Conservation (phyloP, 2,888 invertebrate genomes). For the Reticulitermes lucifugus region DNA sequence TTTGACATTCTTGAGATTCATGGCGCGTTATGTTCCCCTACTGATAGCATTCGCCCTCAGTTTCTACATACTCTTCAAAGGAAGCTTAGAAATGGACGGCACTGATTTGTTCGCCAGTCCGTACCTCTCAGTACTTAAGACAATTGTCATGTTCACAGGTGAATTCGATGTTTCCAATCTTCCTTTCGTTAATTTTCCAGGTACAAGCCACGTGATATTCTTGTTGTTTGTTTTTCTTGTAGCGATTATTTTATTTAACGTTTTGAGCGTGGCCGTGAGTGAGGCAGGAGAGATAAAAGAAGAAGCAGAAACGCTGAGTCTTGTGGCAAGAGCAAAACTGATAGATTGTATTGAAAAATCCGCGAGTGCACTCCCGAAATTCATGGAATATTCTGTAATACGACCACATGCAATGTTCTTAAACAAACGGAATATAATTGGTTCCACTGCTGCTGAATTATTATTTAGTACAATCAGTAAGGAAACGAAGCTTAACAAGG, state of each 20-base stretch:
- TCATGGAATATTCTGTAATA: not conserved
- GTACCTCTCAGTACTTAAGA: not conserved
- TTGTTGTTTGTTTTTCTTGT: too few species aligned
- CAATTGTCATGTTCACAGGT: not conserved
- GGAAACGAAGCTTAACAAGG: not conserved
- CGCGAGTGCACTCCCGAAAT: not conserved
- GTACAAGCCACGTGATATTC: too few species aligned
- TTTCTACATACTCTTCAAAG: not conserved
- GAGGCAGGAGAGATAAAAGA: too few species aligned
- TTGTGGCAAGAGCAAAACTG: too few species aligned
- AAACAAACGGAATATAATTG: not conserved
- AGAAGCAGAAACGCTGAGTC: too few species aligned
- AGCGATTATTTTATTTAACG: too few species aligned
- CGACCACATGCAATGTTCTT: not conserved
- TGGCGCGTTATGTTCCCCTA: too few species aligned
- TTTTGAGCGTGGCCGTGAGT: too few species aligned
- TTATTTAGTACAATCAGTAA: not conserved
- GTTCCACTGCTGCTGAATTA: not conserved
- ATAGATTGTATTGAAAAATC: not conserved
- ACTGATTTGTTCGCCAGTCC: not conserved
- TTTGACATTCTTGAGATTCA: too few species aligned
- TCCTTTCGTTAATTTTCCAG: not conserved
- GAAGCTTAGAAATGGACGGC: not conserved
- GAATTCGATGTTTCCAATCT: not conserved
- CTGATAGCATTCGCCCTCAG: too few species aligned